Percentiles rank a stretch among this genome's conserved stretches.
Evolutionary conservation across 1,140 invertebrate genomes (phyloP).

Genomic region (Aculops lycopersici): DNA sequence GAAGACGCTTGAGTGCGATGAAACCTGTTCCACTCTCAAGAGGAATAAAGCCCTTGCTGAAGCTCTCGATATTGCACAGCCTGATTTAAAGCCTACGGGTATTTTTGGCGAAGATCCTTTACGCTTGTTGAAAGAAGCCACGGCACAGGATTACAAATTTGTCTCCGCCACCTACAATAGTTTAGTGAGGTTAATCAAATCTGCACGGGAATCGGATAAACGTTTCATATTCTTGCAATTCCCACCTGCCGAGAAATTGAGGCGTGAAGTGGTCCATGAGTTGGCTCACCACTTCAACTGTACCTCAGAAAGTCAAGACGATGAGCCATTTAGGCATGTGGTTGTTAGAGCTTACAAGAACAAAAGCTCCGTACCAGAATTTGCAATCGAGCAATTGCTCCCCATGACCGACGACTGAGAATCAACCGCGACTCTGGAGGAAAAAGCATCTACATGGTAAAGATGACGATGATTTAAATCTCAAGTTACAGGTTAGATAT

Average conservation of each 20-base stretch:
- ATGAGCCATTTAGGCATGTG: constrained; percentile 70
- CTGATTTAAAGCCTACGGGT: constrained; percentile 35
- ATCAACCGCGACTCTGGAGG: no score
- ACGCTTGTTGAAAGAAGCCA: constrained; percentile 51
- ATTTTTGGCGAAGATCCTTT: constrained; percentile 64
- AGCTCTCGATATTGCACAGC: constrained; percentile 59
- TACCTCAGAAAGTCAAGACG: constrained; percentile 63
- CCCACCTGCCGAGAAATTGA: constrained; percentile 61
- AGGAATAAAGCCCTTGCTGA: constrained; percentile 52
- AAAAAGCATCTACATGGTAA: no score
- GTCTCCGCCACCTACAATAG: constrained; percentile 50
- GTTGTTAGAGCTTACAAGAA: constrained; percentile 49
- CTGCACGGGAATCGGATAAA: constrained; percentile 54
- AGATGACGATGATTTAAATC: no score
- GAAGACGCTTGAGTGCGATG: constrained; percentile 47
- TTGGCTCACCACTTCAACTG: constrained; percentile 75
- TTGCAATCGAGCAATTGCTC: neutral
- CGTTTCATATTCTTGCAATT: constrained; percentile 58
- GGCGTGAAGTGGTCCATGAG: constrained; percentile 62
- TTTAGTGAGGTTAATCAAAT: constrained; percentile 46
- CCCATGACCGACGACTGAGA: neutral
- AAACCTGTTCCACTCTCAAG: constrained; percentile 52
- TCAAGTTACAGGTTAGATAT: no score
- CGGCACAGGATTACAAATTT: constrained; percentile 42
- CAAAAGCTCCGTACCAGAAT: constrained; percentile 3